These are phyloP conservation scores for Luehdorfia chinensis DNA, from an alignment of 1,140 invertebrate genomes.

Conservation along the genomic window DNA sequence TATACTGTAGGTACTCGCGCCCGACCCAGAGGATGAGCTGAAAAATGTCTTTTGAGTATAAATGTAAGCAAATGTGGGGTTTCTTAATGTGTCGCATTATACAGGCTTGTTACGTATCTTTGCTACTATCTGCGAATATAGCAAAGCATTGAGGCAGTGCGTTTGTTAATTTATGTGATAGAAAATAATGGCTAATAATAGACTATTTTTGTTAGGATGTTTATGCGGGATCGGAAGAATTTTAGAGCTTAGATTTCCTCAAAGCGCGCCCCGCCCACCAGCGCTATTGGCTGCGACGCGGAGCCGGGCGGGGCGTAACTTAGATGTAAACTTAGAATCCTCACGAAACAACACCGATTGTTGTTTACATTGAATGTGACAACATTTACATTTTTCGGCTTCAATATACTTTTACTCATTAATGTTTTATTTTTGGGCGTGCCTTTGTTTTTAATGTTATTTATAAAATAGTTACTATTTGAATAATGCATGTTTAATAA, in stretches of 20 bases:
- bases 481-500: no score
- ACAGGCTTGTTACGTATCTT: conserved; percentile 38
- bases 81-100: conserved; percentile 48
- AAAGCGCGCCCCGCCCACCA: conserved; percentile 53
- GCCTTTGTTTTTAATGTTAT: no score
- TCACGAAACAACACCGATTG: conserved; percentile 20
- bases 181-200: no score
- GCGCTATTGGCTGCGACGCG: conserved; percentile 55
- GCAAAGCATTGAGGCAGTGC: conserved; percentile 25
- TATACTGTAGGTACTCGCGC: conserved; percentile 42
- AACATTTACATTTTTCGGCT: no score
- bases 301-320: conserved; percentile 62
- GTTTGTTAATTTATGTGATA: no score
- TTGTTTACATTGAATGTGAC: conserved; percentile 17
- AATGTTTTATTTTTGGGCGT: no score
- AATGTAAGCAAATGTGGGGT: conserved; percentile 63
- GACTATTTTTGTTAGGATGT: no score
- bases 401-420: no score
- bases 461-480: no score
- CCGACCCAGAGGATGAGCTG: conserved; percentile 48
- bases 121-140: conserved; percentile 35
- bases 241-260: conserved; percentile 50
- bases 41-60: conserved; percentile 66
- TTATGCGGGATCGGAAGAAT: conserved; percentile 12
- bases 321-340: conserved; percentile 63